Conservation (phyloP, 1,140 invertebrate genomes). For the Pachypeltis micranthus region DNA sequence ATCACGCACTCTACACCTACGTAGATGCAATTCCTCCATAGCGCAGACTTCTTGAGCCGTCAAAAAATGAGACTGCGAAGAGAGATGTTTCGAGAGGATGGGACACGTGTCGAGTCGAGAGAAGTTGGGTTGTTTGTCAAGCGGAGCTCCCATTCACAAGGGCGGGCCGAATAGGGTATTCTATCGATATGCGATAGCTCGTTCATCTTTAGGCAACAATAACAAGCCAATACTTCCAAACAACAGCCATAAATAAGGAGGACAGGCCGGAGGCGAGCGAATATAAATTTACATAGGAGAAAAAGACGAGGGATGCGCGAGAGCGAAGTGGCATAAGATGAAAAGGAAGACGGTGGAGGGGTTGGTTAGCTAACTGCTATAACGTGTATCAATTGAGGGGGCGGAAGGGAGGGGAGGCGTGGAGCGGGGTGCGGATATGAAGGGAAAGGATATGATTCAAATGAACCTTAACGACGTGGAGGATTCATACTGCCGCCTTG, state of each 20-base stretch:
- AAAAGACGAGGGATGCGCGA: neutral
- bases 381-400: neutral
- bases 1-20: no score
- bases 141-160: neutral
- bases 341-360: no score
- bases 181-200: neutral
- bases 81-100: no score
- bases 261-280: neutral
- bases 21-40: no score
- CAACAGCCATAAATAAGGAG: conserved; percentile 6
- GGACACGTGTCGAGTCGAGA: no score
- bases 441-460: conserved; percentile 8
- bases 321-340: neutral
- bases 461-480: conserved; percentile 9
- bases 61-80: no score
- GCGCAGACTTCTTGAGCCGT: no score
- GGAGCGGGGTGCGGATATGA: conserved; percentile 3
- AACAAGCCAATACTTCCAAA: conserved; percentile 8
- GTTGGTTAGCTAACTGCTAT: neutral
- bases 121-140: conserved; percentile 6
- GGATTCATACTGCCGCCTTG: conserved; percentile 4
- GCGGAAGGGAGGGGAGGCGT: neutral
- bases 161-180: neutral
- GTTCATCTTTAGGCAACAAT: conserved; percentile 6
- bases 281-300: conserved; percentile 5